Evolutionary conservation across 2,888 invertebrate species (phyloP).

Genomic region (Adelphocoris suturalis): DNA sequence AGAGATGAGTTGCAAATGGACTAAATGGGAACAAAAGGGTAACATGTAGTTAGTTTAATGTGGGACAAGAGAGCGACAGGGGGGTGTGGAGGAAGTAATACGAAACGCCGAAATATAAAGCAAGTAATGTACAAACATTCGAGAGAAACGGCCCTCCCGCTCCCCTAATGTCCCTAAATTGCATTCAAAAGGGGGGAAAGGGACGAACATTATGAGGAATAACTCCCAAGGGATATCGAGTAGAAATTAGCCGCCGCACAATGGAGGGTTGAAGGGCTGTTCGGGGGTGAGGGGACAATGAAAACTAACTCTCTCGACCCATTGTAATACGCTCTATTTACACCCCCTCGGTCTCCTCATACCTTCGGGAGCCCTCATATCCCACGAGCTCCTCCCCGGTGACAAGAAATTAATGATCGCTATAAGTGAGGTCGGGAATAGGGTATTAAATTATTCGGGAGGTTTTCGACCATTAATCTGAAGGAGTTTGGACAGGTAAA

Average conservation of each 20-base stretch:
- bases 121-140: slow-evolving; percentile 49
- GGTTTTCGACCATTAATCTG: slow-evolving; percentile 46
- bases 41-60: slow-evolving; percentile 46
- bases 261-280: slow-evolving; percentile 37
- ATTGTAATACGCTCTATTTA: slow-evolving; percentile 69
- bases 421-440: slow-evolving; percentile 57
- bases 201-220: slow-evolving; percentile 64
- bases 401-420: slow-evolving; percentile 64
- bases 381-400: neutral
- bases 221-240: slow-evolving; percentile 68
- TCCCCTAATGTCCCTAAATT: slow-evolving; percentile 65
- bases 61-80: neutral
- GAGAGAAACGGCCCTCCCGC: neutral
- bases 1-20: slow-evolving; percentile 38
- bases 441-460: slow-evolving; percentile 58
- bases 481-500: slow-evolving; percentile 52
- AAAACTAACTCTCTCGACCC: slow-evolving; percentile 60
- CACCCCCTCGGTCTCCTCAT: slow-evolving; percentile 40
- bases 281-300: slow-evolving; percentile 45
- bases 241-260: slow-evolving; percentile 66
- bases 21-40: slow-evolving; percentile 62
- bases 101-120: slow-evolving; percentile 63
- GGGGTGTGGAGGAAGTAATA: slow-evolving; percentile 54
- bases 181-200: slow-evolving; percentile 56
- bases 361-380: neutral